phyloP scores from a whole-genome alignment of 2,888 invertebrate species.

The Auanema sp. region DNA sequence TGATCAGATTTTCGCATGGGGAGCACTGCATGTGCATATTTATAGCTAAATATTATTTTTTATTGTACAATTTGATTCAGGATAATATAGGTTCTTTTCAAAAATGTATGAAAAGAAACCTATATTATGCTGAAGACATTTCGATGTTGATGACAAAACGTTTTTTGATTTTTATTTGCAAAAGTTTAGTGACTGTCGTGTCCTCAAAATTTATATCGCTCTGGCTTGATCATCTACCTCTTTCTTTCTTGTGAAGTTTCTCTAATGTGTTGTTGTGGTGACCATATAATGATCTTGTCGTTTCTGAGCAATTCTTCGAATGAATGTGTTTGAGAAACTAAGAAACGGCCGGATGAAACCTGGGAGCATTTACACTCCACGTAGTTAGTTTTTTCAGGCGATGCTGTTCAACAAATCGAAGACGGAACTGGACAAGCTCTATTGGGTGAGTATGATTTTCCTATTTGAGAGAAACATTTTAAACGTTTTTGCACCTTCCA shows the following conservation, averaged over 20 bases:
- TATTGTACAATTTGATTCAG: no score
- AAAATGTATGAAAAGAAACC: not conserved
- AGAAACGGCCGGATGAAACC: no score
- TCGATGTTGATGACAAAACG: no score
- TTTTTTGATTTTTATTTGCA: not conserved
- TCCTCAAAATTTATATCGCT: constrained; percentile 3
- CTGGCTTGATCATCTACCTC: constrained; percentile 16
- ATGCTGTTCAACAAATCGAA: constrained; percentile 45
- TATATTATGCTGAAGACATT: no score
- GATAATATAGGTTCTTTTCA: not conserved
- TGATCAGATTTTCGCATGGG: no score
- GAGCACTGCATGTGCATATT: no score
- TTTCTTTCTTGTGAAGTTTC: constrained; percentile 16
- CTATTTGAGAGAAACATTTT: no score
- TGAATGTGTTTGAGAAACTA: no score
- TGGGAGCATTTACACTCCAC: constrained; percentile 10
- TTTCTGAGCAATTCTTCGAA: no score
- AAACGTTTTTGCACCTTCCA: no score
- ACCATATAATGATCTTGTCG: no score
- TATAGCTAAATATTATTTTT: no score
- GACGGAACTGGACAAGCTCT: constrained; percentile 61
- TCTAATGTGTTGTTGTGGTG: not conserved
- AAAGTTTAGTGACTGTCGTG: not conserved
- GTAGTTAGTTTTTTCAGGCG: constrained; percentile 43
- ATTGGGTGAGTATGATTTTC: constrained; percentile 39